Base-by-base conservation (phyloP, 2,888 invertebrate genomes). In the Drosophila colorata region DNA sequence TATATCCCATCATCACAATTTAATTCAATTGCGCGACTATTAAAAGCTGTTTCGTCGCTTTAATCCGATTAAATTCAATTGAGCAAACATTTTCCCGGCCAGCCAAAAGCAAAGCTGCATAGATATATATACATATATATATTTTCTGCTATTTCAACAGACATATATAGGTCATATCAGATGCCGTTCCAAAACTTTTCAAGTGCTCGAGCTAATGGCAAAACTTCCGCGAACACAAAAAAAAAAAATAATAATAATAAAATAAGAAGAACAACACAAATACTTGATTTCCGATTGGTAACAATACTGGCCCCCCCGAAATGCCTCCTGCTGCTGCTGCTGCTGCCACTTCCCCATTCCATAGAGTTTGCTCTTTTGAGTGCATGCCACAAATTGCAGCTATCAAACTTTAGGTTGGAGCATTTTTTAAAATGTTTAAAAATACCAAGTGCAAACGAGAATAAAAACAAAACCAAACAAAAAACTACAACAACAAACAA, bases 51-150 rank as follows among this genome's bases (percentile, higher is more conserved):
- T 47, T 55, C 44, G 48, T 51, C 41, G 69, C 47, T 56, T 65
- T 74, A 64, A 75, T 75, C 82, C 84, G 84, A 82, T 88, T 88
- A 73, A 82, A 83, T 83, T 88, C 80, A 82, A 82, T 82, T 87
- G 84, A 70, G 84, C 87, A 67, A 61, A 59, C 70, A 64, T 78
- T 78, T 67, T 37, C 58, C 43, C 23, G 37, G 9, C 37, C 33
- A 13, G 33, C 13, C 9, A 31, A 31, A 31, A 31, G 11, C 11
- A 9, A 31, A 25, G 7, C 25, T 16, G 23, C 43, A 65, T 14
- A 41, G 14, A 57, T n/a, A 20, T 4, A 11, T 16, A 41, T 20
- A 61, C 16, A 46, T 13, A 43, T 44, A 49, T 35, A 44, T 13
- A 44, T 46, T 44, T 33, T 46, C 44, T 4, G 13, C 4, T 33